phyloP scores from a whole-genome alignment of 2,113 vertebrate species.

The Seriola dumerili region DNA sequence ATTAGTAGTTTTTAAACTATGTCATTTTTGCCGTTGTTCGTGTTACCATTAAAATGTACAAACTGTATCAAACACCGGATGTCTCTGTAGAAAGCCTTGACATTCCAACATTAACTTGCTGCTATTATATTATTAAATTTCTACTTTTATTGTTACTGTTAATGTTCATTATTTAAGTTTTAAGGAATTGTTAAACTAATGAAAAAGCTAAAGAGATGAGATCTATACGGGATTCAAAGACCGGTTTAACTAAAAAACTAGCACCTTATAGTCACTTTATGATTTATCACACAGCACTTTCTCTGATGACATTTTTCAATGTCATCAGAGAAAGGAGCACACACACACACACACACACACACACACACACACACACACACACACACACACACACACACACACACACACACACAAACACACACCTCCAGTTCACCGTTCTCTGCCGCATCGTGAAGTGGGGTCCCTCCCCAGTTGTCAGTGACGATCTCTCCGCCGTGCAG shows the following conservation, averaged over 20 bases:
- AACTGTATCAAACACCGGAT: background rate
- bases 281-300: too few species aligned
- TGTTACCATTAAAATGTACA: too few species aligned
- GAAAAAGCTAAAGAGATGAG: too few species aligned
- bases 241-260: too few species aligned
- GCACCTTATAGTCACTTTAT: too few species aligned
- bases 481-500: conserved; percentile 95
- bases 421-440: conserved; percentile 98
- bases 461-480: conserved; percentile 92
- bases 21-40: too few species aligned
- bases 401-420: conserved; percentile 16
- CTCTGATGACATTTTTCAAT: too few species aligned
- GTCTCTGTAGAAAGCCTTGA: background rate
- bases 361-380: background rate
- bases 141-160: background rate
- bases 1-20: too few species aligned
- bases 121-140: background rate
- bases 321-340: background rate
- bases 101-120: background rate
- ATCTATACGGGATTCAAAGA: too few species aligned
- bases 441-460: conserved; percentile 93
- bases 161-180: too few species aligned
- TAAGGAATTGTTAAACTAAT: too few species aligned
- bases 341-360: background rate
- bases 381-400: background rate